A percentile compares a stretch with the other conserved stretches of the same genome.
Conservation (phyloP, 1,140 invertebrate species). For the Kradibia gibbosae region DNA sequence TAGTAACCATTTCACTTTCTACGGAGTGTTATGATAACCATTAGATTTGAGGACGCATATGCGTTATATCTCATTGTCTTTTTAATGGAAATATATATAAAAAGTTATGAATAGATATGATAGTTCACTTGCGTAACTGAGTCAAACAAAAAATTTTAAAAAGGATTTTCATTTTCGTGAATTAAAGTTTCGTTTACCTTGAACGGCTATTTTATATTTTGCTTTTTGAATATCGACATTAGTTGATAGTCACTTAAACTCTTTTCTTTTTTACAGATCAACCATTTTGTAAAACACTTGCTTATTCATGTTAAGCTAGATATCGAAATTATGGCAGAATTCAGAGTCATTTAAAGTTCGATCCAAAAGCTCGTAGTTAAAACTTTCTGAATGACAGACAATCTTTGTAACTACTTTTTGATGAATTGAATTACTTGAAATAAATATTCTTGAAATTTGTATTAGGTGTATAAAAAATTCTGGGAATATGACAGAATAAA, state of each 20-base stretch:
- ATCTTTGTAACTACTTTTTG: background rate
- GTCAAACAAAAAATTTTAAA: background rate
- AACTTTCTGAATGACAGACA: background rate
- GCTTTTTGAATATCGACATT: background rate
- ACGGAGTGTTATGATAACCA: background rate
- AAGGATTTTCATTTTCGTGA: background rate
- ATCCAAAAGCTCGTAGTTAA: no score
- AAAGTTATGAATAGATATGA: background rate
- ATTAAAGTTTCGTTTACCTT: background rate
- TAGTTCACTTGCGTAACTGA: background rate
- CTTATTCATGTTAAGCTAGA: conserved; percentile 26
- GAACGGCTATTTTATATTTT: background rate
- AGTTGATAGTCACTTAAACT: background rate
- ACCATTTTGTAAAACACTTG: background rate
- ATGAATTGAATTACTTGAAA: background rate
- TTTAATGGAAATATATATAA: background rate
- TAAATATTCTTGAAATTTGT: background rate
- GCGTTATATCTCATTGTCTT: background rate
- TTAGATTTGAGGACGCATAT: background rate
- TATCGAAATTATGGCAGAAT: background rate
- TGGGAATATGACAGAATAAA: background rate
- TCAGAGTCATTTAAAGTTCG: background rate
- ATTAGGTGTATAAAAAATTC: background rate
- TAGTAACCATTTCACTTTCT: background rate
- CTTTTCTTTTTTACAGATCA: background rate